A percentile compares a stretch with the other conserved stretches of the same genome.
These are phyloP conservation scores for Halichondria panicea DNA, from an alignment of 37 sponge, comb jelly and placozoan species.

Conservation along the genomic window DNA sequence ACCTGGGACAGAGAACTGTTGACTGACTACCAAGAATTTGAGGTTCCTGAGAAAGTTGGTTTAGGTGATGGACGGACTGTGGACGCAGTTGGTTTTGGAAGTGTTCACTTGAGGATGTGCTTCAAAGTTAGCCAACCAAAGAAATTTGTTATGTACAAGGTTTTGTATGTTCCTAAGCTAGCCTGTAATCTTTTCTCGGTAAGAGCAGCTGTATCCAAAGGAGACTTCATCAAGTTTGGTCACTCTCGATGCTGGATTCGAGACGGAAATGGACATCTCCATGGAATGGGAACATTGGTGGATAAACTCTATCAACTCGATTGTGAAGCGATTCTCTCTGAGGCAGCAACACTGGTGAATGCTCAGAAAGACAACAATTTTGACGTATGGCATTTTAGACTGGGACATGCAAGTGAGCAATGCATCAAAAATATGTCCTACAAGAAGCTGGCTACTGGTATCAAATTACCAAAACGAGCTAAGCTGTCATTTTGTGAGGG, in stretches of 20 bases:
- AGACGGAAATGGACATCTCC: conserved; percentile 20
- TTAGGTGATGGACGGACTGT: conserved; percentile 54
- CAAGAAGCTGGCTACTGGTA: conserved; percentile 16
- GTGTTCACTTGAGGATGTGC: conserved; percentile 19
- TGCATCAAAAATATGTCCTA: neutral
- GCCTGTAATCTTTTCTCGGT: conserved; percentile 53
- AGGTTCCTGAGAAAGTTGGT: conserved; percentile 37
- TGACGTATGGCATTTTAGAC: conserved; percentile 53
- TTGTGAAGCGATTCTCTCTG: conserved; percentile 23
- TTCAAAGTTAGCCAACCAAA: conserved; percentile 43
- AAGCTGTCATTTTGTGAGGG: conserved; percentile 43
- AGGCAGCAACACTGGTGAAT: conserved; percentile 6
- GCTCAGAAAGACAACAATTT: neutral
- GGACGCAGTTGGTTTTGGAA: conserved; percentile 31
- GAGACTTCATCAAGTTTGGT: conserved; percentile 43
- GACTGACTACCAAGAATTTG: conserved; percentile 27
- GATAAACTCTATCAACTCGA: conserved; percentile 51
- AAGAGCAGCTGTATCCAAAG: conserved; percentile 22
- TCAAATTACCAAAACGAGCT: conserved; percentile 12
- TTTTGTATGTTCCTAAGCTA: conserved; percentile 53
- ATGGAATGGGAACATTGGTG: conserved; percentile 37
- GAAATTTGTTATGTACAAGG: conserved; percentile 9
- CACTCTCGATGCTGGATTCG: conserved; percentile 46
- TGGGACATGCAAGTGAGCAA: conserved; percentile 49
- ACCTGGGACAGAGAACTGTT: conserved; percentile 26